Evolutionary conservation across 1,140 invertebrate genomes (phyloP), one percentile per base, ranked within the genome.

Genomic region (Mactra quadrangularis): DNA sequence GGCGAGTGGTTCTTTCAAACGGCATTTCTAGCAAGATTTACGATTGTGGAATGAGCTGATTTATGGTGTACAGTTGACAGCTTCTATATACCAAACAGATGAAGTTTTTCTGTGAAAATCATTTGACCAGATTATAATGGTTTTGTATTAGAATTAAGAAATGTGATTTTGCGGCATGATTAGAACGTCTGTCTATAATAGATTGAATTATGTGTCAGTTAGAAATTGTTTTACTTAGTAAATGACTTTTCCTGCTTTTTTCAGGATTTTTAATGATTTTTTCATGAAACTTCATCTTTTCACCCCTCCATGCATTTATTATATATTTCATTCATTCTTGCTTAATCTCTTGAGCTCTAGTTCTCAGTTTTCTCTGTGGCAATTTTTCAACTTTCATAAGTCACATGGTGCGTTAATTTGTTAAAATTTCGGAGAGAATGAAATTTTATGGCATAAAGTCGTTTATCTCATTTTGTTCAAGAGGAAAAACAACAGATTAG

Each of bases 91-190:
- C 9, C 53, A 62, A 76, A 41, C 74, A 76, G 31, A 64, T 76
- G 74, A 57, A 15, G 29, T 62, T 50, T 38, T 57, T 41, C 35
- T 25, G 9, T n/a, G 59, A 59, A 35, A 45, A 75, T 75, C 72
- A 60, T 76, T 47, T 64, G 74, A 52, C 74, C 74, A 76, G 74
- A 76, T 76, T 57, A 62, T 76, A 62, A 62, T 76, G 74, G 35
- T 11, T 33, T 11, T 13, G 3, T n/a, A 64, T 47, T 45, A 31
- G 31, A 50, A 38, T 57, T 45, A 62, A 59, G 25, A 41, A 76
- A 62, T 62, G 41, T 13, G 59, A 47, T 76, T 76, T 76, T 60
- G 19, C 13, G 15, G 38, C 17, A n/a, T 22, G 33, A 41, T 60
- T 35, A 31, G 29, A 64, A 35, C 33, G 60, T 17, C 60, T 64